Percentiles rank a stretch among this genome's conserved stretches.
phyloP scores from a whole-genome alignment of 1,140 invertebrate species.

The Solenopsis invicta region DNA sequence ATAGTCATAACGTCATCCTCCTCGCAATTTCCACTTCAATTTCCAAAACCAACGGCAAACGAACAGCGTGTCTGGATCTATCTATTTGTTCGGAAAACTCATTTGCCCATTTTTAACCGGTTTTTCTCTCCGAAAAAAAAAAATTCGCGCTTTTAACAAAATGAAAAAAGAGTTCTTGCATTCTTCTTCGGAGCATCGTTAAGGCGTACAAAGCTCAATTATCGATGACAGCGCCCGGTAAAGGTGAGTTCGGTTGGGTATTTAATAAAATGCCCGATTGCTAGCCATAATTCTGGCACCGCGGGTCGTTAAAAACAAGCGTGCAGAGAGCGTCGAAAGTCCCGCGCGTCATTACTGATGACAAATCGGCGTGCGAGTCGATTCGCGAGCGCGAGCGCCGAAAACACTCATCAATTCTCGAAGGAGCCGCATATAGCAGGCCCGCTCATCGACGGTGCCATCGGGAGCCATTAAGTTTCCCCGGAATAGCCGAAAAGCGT shows the following conservation, averaged over 20 bases:
- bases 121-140: slow-evolving; percentile 37
- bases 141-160: slow-evolving; percentile 31
- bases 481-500: slow-evolving; percentile 51
- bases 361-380: slow-evolving; percentile 50
- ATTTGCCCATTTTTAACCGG: slow-evolving; percentile 53
- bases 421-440: slow-evolving; percentile 61
- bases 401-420: slow-evolving; percentile 69
- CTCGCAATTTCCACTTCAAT: slow-evolving; percentile 53
- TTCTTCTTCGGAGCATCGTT: slow-evolving; percentile 43
- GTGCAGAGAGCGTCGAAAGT: slow-evolving; percentile 26
- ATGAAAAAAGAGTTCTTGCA: slow-evolving; percentile 4
- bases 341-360: slow-evolving; percentile 21
- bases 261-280: slow-evolving; percentile 41
- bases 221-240: neutral
- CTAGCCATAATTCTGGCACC: slow-evolving; percentile 31
- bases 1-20: slow-evolving; percentile 6
- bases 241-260: neutral
- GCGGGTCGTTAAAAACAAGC: slow-evolving; percentile 54
- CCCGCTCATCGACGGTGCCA: slow-evolving; percentile 56
- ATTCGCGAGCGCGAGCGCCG: neutral
- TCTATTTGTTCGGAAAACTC: slow-evolving; percentile 45
- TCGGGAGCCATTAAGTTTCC: slow-evolving; percentile 65
- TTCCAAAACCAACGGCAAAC: slow-evolving; percentile 32
- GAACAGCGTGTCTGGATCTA: neutral
- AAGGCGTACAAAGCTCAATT: neutral